A percentile compares a stretch with the other conserved stretches of the same genome.
These are phyloP conservation scores for Macquaria australasica DNA, from an alignment of 2,113 vertebrate genomes.

Conservation along the genomic window DNA sequence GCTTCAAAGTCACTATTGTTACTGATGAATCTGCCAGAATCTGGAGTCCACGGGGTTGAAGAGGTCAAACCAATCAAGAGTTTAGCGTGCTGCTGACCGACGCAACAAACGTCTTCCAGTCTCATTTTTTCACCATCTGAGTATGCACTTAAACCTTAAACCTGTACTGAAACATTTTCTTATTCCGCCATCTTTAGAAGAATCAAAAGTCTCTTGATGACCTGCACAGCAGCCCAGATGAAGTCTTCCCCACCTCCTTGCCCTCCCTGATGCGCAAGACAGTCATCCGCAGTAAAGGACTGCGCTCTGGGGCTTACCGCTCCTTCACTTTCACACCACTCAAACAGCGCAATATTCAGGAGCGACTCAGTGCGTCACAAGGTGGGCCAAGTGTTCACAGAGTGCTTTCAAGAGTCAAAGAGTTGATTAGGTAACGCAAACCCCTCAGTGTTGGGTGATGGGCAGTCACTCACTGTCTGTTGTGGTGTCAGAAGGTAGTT, in stretches of 20 bases:
- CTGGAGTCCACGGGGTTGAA: neutral
- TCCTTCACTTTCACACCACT: constrained; percentile 89
- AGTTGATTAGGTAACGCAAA: constrained; percentile 82
- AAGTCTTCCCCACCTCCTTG: constrained; percentile 86
- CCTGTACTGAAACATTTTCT: neutral
- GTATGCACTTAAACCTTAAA: neutral
- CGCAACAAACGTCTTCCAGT: neutral
- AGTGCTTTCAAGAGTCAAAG: constrained; percentile 79
- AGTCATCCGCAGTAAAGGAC: constrained; percentile 92
- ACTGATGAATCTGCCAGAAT: too few species aligned
- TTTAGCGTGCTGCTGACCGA: neutral
- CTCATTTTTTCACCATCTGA: neutral
- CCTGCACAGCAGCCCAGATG: constrained; percentile 72
- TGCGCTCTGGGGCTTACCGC: constrained; percentile 94
- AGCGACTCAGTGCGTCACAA: constrained; percentile 79
- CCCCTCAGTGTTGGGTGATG: constrained; percentile 35
- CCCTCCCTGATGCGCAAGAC: constrained; percentile 93
- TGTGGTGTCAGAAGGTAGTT: constrained; percentile 43
- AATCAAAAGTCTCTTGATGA: constrained; percentile 46
- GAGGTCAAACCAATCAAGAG: neutral
- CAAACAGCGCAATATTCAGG: constrained; percentile 86
- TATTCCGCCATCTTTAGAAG: constrained; percentile 31
- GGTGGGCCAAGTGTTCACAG: constrained; percentile 83
- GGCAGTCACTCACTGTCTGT: constrained; percentile 48
- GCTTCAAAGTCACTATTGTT: neutral